These are phyloP conservation scores for Rugalucina vietnamica DNA, from an alignment of 2,888 invertebrate genomes.

Conservation along the genomic window DNA sequence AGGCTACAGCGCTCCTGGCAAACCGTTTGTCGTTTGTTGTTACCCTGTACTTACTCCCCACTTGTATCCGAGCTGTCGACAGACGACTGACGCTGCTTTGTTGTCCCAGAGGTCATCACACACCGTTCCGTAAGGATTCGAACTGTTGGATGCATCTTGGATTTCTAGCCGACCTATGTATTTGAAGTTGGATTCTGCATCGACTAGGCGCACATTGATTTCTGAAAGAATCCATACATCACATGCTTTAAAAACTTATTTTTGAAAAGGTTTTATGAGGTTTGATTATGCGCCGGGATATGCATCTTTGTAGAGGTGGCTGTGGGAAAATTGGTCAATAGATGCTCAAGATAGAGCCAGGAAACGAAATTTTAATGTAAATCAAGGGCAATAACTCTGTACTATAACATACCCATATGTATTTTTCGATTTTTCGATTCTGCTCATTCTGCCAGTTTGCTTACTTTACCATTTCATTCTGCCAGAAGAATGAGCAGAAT, in stretches of 20 bases:
- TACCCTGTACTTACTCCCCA: slow-evolving; percentile 73
- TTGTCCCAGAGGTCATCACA: slow-evolving; percentile 70
- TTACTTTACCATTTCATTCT: too few relatives aligned
- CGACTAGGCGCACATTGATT: slow-evolving; percentile 87
- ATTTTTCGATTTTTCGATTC: neutral
- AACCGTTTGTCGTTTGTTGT: too few relatives aligned
- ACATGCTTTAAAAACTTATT: neutral
- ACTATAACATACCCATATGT: neutral
- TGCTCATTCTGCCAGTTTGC: neutral
- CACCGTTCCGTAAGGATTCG: slow-evolving; percentile 70
- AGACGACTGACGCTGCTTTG: slow-evolving; percentile 70
- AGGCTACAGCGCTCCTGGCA: too few relatives aligned
- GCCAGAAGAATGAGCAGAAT: too few relatives aligned
- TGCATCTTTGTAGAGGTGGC: neutral
- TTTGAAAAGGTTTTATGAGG: neutral
- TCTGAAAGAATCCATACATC: slow-evolving; percentile 66
- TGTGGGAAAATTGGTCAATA: too few relatives aligned
- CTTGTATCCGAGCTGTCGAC: slow-evolving; percentile 68
- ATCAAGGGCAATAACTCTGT: too few relatives aligned
- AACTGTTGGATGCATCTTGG: slow-evolving; percentile 34
- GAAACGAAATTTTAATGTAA: too few relatives aligned
- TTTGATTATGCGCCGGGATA: neutral
- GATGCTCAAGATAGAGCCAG: too few relatives aligned
- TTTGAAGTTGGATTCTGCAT: slow-evolving; percentile 86
- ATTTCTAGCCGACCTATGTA: slow-evolving; percentile 88